Conservation (phyloP, 2,113 vertebrate species). For the Sceloporus tristichus region DNA sequence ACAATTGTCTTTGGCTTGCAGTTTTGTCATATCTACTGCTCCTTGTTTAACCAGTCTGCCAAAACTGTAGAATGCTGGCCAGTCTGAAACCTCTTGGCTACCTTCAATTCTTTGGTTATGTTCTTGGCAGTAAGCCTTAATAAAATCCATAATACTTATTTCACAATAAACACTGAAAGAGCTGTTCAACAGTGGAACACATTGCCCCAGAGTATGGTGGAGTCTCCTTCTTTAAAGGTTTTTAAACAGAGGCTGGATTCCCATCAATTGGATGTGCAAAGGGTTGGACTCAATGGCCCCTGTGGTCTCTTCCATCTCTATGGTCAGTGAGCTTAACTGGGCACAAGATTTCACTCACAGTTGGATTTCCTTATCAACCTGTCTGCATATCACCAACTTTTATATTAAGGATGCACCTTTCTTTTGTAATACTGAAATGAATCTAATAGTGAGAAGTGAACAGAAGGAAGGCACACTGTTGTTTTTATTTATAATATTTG, state of each 20-base stretch:
- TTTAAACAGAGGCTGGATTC: too few relatives aligned
- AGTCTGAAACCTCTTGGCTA: neutral
- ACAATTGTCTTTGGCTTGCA: too few relatives aligned
- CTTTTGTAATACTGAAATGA: neutral
- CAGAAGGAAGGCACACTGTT: neutral
- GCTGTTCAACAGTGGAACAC: too few relatives aligned
- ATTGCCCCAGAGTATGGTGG: too few relatives aligned
- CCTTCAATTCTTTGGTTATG: neutral
- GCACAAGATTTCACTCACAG: neutral
- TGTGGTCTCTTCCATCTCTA: neutral
- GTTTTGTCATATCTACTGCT: too few relatives aligned
- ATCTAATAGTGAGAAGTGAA: neutral
- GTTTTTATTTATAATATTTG: neutral
- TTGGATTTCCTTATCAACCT: neutral
- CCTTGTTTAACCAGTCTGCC: too few relatives aligned
- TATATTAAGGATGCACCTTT: neutral
- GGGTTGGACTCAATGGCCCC: neutral
- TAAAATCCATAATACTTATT: neutral
- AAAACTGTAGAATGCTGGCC: neutral
- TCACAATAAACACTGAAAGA: neutral
- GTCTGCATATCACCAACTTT: neutral
- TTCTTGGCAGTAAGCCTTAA: neutral
- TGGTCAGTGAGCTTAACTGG: neutral
- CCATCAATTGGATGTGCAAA: neutral
- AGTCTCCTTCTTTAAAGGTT: too few relatives aligned